Percentiles rank a stretch among this genome's conserved stretches.
phyloP scores from a whole-genome alignment of 1,140 invertebrate species.

The Microvelia longipes region DNA sequence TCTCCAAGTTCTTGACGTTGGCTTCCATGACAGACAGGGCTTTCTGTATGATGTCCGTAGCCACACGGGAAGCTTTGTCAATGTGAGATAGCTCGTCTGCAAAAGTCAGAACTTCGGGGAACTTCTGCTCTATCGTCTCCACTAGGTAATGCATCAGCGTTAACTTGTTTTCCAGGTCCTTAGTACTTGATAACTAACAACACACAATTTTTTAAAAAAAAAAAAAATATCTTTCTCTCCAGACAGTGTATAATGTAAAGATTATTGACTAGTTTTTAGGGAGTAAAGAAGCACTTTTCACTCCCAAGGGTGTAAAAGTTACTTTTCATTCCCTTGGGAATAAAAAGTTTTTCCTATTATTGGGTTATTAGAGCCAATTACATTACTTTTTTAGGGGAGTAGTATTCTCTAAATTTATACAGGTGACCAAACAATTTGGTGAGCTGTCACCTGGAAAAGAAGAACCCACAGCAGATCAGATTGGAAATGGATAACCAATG shows the following conservation, averaged over 20 bases:
- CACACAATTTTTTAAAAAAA: constrained; percentile 15
- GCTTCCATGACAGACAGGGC: constrained; percentile 71
- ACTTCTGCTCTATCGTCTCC: constrained; percentile 72
- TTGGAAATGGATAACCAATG: too few species aligned
- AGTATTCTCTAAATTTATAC: too few species aligned
- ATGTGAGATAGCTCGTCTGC: constrained; percentile 76
- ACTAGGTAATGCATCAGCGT: constrained; percentile 88
- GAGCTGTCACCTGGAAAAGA: constrained; percentile 4
- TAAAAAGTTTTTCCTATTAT: too few species aligned
- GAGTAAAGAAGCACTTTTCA: too few species aligned
- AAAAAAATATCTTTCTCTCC: too few species aligned
- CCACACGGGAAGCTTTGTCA: constrained; percentile 64
- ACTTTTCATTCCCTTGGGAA: too few species aligned
- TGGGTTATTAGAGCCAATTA: too few species aligned
- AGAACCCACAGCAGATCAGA: too few species aligned
- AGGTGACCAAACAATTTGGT: constrained; percentile 10
- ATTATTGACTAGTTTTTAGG: too few species aligned
- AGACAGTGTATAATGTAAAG: too few species aligned
- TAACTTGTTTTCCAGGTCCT: constrained; percentile 81
- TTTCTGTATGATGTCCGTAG: constrained; percentile 71
- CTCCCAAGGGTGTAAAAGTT: too few species aligned
- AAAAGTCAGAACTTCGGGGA: constrained; percentile 69
- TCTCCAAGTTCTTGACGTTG: constrained; percentile 70
- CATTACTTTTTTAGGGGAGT: too few species aligned
- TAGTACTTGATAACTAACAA: constrained; percentile 72